Evolutionary conservation across 2,888 invertebrate species (phyloP), one percentile per base, ranked within the genome.

Genomic region (Polietes domitor): DNA sequence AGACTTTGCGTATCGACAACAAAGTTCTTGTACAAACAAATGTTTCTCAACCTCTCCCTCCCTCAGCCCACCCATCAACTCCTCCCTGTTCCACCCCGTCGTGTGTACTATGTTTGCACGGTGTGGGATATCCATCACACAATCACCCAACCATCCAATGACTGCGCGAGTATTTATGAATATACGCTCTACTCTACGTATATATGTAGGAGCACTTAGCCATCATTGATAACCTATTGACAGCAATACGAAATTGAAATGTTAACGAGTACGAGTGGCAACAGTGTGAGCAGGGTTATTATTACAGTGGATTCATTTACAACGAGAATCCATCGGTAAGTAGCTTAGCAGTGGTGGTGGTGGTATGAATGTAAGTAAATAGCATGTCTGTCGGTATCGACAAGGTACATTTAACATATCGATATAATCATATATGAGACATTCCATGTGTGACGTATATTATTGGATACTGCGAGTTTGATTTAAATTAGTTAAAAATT

Each of bases 191-290:
- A 12, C 47, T 17, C 7, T 21, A 53, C 53, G 65, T 19, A 32
- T n/a, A n/a, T n/a, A n/a, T n/a, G n/a, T 70, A 37, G 55, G 55
- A 55, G 43, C 28, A 70, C 77, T 37, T 63, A 32, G 50, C 68
- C 58, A 32, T 68, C 73, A 80, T 72, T 80, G 80, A 80, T 80
- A 72, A 80, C 80, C 76, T 80, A 80, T 80, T 76, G 80, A 76
- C 75, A 80, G 76, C 80, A 63, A 76, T 76, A 80, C 55, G 63
- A 71, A 43, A 80, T 63, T 80, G 41, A 76, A 76, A 65, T 55
- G 21, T 76, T 41, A 41, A 71, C 28, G 10, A 76, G 68, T 28
- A 28, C 74, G 32, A 26, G 26, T 71, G 19, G 19, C 21, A 47
- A 47, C 70, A 26, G 28, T 1, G 58, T 3, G 68, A 43, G 41